These are phyloP conservation scores for Drosophila sp. DNA, from an alignment of 1,140 invertebrate genomes.

Conservation along the genomic window DNA sequence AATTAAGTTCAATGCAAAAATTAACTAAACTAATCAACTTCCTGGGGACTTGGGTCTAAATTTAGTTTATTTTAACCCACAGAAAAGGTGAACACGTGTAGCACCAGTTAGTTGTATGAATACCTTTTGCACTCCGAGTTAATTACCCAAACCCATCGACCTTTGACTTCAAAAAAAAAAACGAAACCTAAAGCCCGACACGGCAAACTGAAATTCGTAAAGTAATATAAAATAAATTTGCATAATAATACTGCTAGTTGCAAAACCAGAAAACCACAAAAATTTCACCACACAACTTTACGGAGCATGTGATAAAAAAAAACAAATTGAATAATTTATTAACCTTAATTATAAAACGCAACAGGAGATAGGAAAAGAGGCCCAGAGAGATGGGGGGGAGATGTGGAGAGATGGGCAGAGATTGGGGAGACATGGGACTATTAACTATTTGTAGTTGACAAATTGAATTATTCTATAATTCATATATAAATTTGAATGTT, in stretches of 20 bases:
- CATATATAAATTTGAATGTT: slow-evolving; percentile 3
- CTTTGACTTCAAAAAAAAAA: neutral
- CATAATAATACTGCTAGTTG: slow-evolving; percentile 35
- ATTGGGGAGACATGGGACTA: neutral
- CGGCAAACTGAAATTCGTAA: slow-evolving; percentile 20
- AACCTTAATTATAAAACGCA: slow-evolving; percentile 30
- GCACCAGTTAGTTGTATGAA: slow-evolving; percentile 15
- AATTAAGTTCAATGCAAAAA: neutral
- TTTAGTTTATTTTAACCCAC: slow-evolving; percentile 35
- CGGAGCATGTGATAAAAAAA: slow-evolving; percentile 30
- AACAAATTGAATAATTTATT: slow-evolving; percentile 27
- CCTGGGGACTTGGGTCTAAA: slow-evolving; percentile 18
- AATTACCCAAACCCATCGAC: slow-evolving; percentile 44
- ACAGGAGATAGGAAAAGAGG: neutral
- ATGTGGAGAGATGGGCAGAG: neutral
- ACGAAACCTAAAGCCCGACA: neutral
- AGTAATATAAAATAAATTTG: slow-evolving; percentile 44
- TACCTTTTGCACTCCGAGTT: slow-evolving; percentile 25
- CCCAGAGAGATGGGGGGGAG: too few species aligned
- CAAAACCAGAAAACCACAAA: slow-evolving; percentile 51
- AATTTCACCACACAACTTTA: slow-evolving; percentile 28
- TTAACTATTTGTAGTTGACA: slow-evolving; percentile 7
- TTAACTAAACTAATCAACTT: slow-evolving; percentile 47
- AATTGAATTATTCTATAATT: neutral
- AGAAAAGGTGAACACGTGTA: slow-evolving; percentile 18